Evolutionary conservation across 1,140 invertebrate species (phyloP).

Genomic region (Danaus plexippus): DNA sequence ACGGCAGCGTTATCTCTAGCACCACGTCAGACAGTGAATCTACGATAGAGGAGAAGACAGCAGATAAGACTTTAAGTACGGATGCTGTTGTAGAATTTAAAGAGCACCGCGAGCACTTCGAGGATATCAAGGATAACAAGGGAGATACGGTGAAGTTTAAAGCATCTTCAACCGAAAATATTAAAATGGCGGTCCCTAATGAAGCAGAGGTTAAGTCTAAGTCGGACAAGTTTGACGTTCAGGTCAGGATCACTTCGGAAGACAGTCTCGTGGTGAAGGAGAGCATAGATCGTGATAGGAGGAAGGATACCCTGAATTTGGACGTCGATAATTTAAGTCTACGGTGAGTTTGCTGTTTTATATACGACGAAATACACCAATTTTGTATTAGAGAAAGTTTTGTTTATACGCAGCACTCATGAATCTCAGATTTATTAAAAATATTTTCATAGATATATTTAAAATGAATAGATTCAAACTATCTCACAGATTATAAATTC

Average conservation of each 20-base stretch:
- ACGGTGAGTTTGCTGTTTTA: constrained; percentile 44
- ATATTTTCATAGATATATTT: no score
- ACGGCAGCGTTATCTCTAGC: constrained; percentile 40
- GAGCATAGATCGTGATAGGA: constrained; percentile 36
- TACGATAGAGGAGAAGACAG: constrained; percentile 25
- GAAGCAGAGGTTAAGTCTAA: constrained; percentile 53
- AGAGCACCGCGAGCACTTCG: constrained; percentile 44
- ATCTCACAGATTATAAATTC: no score
- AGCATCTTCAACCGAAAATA: constrained; percentile 45
- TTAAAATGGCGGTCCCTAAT: constrained; percentile 64
- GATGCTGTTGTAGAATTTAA: constrained; percentile 34
- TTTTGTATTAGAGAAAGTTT: no score
- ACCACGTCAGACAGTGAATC: constrained; percentile 57
- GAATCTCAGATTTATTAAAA: no score
- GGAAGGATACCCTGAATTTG: constrained; percentile 71
- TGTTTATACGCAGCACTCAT: no score
- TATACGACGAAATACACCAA: no score
- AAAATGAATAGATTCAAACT: no score
- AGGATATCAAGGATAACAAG: constrained; percentile 31
- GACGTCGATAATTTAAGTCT: constrained; percentile 74
- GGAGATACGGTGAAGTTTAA: constrained; percentile 44
- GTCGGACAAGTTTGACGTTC: constrained; percentile 65
- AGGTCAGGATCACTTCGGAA: constrained; percentile 64
- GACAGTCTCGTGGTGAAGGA: constrained; percentile 59
- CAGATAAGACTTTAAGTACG: constrained; percentile 21